Conservation (phyloP, 2,888 invertebrate genomes). For the Monoplex corrugatus region DNA sequence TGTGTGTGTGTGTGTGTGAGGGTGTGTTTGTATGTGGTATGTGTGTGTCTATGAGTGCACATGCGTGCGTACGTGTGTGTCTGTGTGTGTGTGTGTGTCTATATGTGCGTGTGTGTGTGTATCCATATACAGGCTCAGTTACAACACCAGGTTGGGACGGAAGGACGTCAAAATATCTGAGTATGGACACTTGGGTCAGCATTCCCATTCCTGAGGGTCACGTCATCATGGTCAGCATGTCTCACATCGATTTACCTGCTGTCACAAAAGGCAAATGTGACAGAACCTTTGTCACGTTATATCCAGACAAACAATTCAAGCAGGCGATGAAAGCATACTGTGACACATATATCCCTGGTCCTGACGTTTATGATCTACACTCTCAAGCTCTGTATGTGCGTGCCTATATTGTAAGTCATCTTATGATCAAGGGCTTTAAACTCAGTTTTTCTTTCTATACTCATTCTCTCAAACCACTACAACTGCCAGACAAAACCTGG, state of each 20-base stretch:
- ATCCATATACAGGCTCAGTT: not conserved
- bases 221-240: constrained; percentile 19
- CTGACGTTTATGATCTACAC: not conserved
- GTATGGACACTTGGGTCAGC: not conserved
- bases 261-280: not conserved
- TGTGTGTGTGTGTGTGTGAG: not conserved
- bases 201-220: not conserved
- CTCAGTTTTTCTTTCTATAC: constrained; percentile 23
- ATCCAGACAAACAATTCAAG: not conserved
- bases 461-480: not conserved
- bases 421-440: not conserved
- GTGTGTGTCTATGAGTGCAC: too few relatives aligned
- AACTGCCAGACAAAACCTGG: not conserved
- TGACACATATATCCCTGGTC: not conserved
- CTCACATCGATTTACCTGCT: not conserved
- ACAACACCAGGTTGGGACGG: constrained; percentile 1
- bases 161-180: not conserved
- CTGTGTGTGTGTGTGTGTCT: too few relatives aligned
- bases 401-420: too few relatives aligned
- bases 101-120: too few relatives aligned
- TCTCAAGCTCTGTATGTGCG: not conserved
- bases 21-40: too few relatives aligned
- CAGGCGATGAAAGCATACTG: not conserved
- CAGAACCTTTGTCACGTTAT: not conserved
- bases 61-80: too few relatives aligned